Evolutionary conservation across 92 coral and sea anemone species (phyloP), one percentile per base, ranked within the genome.

Genomic region (Actinostola sp.): DNA sequence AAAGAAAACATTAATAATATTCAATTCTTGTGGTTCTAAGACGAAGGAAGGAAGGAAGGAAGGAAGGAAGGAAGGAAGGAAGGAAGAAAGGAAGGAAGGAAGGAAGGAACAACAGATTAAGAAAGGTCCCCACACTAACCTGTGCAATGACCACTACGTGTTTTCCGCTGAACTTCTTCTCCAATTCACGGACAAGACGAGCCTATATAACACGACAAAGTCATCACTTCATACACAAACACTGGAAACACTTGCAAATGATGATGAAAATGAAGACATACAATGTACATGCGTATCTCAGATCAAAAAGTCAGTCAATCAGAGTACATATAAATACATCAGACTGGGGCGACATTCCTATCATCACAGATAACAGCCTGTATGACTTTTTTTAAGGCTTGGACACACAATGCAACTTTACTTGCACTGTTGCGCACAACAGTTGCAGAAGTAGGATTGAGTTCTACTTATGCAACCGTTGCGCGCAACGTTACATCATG

Each of bases 161-260:
- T 58, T 86, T 94, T 63, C 97, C 98, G 77, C 98, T 94, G 83
- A 94, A 94, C 87, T 94, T 94, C 89, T 94, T 94, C 52, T 94
- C 98, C 76, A 94, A 73, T 59, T 94, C 98, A 59, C 98, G 98
- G 8, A 94, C 97, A 19, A 94, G 86, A 45, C 98, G 98, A 31
- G 91, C 85, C 98, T 94, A 57, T 9, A 57, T 50, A 19, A 20
- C 43, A 58, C 28, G 2, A 28, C 17, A 27, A 62, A 20, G 8
- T 28, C 9, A 44, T 24, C 34, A 67, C 59, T 31, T 10, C 21
- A 12, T 30, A 25, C 27, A 45, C 0, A 29, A 0, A 45, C 35
- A n/a, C n/a, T n/a, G n/a, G n/a, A n/a, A n/a, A n/a, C n/a, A n/a
- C n/a, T n/a, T n/a, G n/a, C n/a, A n/a, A n/a, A n/a, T n/a, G n/a